Percentiles rank a stretch among this genome's conserved stretches.
Conservation (phyloP, 2,888 invertebrate genomes). For the Muschampia plurimacula region DNA sequence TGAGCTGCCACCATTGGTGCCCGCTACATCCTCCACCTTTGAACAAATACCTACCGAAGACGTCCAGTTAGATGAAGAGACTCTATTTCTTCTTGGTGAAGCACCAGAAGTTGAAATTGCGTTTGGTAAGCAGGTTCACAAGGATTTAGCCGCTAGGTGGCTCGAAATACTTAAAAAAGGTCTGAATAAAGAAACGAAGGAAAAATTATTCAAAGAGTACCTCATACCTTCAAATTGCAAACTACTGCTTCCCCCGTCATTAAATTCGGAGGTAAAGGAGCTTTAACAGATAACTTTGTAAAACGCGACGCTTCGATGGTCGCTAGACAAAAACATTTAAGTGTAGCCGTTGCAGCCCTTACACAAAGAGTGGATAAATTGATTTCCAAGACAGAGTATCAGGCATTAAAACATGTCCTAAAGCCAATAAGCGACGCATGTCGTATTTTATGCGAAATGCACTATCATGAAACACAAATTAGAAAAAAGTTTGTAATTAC, state of each 20-base stretch:
- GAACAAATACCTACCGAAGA: too few relatives aligned
- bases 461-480: slow-evolving; percentile 8
- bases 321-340: background rate
- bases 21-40: too few relatives aligned
- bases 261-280: slow-evolving; percentile 16
- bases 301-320: background rate
- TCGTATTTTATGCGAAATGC: slow-evolving; percentile 17
- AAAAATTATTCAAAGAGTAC: background rate
- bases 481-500: slow-evolving; percentile 15
- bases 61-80: too few relatives aligned
- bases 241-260: background rate
- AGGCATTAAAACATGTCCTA: background rate
- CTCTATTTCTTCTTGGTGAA: too few relatives aligned
- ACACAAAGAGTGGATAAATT: background rate
- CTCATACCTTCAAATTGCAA: slow-evolving; percentile 9
- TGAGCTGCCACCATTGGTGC: too few relatives aligned
- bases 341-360: background rate
- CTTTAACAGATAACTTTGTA: background rate
- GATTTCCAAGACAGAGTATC: background rate
- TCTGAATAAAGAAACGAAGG: slow-evolving; percentile 3
- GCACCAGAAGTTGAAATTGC: too few relatives aligned
- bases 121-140: slow-evolving; percentile 2
- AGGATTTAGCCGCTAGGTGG: slow-evolving; percentile 18
- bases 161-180: slow-evolving; percentile 8
- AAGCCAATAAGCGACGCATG: slow-evolving; percentile 23